Evolutionary conservation across 2,797 vertebrate species (phyloP).

Genomic region (Eutrigla gurnardus): DNA sequence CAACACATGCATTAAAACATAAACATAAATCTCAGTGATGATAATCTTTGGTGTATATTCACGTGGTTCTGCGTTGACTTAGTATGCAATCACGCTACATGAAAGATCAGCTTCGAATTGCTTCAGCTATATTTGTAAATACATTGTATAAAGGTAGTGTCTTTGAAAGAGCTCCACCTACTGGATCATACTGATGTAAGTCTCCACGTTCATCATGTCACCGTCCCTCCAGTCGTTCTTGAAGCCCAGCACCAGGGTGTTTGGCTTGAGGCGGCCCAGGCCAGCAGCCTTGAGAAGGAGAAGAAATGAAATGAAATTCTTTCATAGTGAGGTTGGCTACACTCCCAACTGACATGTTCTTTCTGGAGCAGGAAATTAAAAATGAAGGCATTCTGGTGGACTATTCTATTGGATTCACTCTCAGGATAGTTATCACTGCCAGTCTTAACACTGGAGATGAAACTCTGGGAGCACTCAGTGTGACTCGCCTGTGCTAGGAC

Average conservation of each 20-base stretch:
- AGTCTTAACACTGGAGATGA: not conserved
- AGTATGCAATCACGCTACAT: too few species aligned
- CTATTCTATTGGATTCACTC: not conserved
- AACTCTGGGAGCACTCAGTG: not conserved
- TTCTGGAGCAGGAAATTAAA: not conserved
- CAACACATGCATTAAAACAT: too few species aligned
- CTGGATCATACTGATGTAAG: conserved; percentile 97
- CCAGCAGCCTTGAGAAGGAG: conserved; percentile 87
- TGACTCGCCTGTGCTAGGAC: not conserved
- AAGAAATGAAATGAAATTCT: not conserved
- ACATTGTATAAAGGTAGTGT: not conserved
- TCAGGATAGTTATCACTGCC: not conserved
- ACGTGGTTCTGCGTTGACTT: too few species aligned
- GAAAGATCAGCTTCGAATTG: too few species aligned
- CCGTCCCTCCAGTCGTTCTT: conserved; percentile 95
- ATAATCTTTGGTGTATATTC: too few species aligned
- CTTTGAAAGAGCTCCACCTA: conserved; percentile 80
- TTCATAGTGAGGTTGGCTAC: not conserved
- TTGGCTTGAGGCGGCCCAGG: conserved; percentile 94
- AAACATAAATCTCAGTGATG: too few species aligned
- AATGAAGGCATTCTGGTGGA: not conserved
- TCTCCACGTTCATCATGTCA: conserved; percentile 97
- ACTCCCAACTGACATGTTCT: not conserved
- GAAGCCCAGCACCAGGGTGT: conserved; percentile 96
- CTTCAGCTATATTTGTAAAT: too few species aligned